Evolutionary conservation across 2,888 invertebrate genomes (phyloP).

Genomic region (Dexiosoma caninum): DNA sequence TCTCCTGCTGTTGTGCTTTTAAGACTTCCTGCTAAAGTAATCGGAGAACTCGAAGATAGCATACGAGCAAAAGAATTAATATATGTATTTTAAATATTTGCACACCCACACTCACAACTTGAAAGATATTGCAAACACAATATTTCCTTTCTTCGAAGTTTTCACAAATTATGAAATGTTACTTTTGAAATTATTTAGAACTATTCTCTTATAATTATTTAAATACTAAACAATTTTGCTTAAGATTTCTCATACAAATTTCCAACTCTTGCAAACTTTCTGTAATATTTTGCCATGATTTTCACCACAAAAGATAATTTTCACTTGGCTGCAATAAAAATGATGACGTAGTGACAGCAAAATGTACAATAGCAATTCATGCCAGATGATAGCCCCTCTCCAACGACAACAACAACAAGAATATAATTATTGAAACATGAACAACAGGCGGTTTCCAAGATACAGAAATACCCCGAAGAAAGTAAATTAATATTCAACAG

Average conservation of each 20-base stretch:
- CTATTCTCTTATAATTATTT: neutral
- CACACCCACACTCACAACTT: slow-evolving; percentile 17
- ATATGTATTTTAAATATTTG: slow-evolving; percentile 2
- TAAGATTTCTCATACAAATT: neutral
- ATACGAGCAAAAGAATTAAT: slow-evolving; percentile 59
- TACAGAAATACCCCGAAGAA: too few relatives aligned
- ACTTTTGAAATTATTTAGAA: neutral
- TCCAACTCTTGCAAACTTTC: slow-evolving; percentile 22
- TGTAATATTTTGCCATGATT: slow-evolving; percentile 50
- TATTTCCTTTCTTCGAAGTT: neutral
- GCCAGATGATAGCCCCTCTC: too few relatives aligned
- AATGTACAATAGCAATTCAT: too few relatives aligned
- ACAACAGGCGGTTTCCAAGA: too few relatives aligned
- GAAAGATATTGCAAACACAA: neutral
- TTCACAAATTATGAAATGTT: neutral
- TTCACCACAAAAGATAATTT: slow-evolving; percentile 48
- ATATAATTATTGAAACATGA: too few relatives aligned
- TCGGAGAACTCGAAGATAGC: slow-evolving; percentile 71
- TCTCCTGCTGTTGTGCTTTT: slow-evolving; percentile 37
- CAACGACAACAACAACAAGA: too few relatives aligned
- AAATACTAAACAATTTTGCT: too few relatives aligned
- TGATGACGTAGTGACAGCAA: slow-evolving; percentile 62
- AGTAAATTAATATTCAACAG: too few relatives aligned
- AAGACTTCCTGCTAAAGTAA: slow-evolving; percentile 67
- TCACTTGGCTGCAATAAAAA: slow-evolving; percentile 52